phyloP scores from a whole-genome alignment of 2,113 vertebrate species.

The Oreochromis niloticus region DNA sequence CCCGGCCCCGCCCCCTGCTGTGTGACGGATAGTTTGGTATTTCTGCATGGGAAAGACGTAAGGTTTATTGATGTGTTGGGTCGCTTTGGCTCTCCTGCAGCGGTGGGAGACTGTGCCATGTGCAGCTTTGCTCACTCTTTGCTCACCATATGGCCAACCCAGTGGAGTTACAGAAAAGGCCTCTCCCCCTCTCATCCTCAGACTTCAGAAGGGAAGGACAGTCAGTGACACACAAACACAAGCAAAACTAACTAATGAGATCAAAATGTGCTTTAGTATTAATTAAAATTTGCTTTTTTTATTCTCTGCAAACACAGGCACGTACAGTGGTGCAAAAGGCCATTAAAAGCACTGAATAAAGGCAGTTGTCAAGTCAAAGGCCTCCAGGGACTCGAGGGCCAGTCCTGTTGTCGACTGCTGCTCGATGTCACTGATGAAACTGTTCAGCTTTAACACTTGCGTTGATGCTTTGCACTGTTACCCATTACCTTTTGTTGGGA shows the following conservation, averaged over 20 bases:
- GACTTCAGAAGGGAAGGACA: not conserved
- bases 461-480: not conserved
- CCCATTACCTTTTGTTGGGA: fast-evolving
- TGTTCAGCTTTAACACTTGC: not conserved
- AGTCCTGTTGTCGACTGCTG: not conserved
- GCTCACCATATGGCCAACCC: constrained; percentile 38
- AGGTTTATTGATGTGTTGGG: constrained; percentile 50
- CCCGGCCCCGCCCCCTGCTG: constrained; percentile 42
- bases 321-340: not conserved
- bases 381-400: not conserved
- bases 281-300: fast-evolving
- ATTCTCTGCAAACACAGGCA: fast-evolving
- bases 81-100: not conserved
- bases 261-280: not conserved
- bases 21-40: constrained; percentile 68
- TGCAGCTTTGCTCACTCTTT: constrained; percentile 2
- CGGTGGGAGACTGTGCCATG: constrained; percentile 20
- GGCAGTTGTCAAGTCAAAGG: not conserved
- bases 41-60: constrained; percentile 54
- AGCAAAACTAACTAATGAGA: not conserved
- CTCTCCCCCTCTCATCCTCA: not conserved
- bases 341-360: not conserved
- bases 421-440: not conserved
- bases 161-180: not conserved
- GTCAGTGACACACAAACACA: not conserved